A percentile compares a stretch with the other conserved stretches of the same genome.
phyloP scores from a whole-genome alignment of 2,113 vertebrate genomes.

The Chascanopsetta lugubris region DNA sequence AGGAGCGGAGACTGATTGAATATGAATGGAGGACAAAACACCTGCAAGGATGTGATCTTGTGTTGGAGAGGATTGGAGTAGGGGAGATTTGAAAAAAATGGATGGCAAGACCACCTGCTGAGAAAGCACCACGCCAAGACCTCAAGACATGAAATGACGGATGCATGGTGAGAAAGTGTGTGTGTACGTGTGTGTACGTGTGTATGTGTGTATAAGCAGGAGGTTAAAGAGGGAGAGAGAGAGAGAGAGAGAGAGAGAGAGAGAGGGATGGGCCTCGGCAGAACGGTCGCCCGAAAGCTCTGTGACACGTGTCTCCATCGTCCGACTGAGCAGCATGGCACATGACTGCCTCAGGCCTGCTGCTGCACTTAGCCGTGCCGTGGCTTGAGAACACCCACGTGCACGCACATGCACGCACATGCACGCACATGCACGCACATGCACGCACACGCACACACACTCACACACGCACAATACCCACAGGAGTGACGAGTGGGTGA shows the following conservation, averaged over 20 bases:
- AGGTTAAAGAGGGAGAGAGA: slow-evolving; percentile 2
- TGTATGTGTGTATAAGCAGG: slow-evolving; percentile 1
- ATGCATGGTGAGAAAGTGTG: slow-evolving; percentile 6
- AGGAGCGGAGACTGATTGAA: slow-evolving; percentile 13
- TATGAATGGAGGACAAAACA: slow-evolving; percentile 34
- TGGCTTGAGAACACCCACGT: slow-evolving; percentile 31
- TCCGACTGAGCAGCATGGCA: slow-evolving; percentile 42
- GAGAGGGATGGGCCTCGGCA: slow-evolving; percentile 9
- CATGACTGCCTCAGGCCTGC: slow-evolving; percentile 58
- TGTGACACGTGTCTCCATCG: slow-evolving; percentile 51
- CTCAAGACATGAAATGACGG: slow-evolving; percentile 19
- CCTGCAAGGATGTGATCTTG: not conserved
- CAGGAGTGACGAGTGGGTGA: slow-evolving; percentile 15
- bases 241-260: no score
- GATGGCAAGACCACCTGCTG: not conserved
- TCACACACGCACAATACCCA: slow-evolving; percentile 12
- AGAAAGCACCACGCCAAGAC: slow-evolving; percentile 19
- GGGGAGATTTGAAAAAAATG: slow-evolving; percentile 3
- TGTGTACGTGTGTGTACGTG: not conserved
- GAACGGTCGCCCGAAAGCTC: slow-evolving; percentile 43
- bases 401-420: slow-evolving; percentile 32
- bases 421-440: slow-evolving; percentile 31
- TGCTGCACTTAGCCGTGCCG: slow-evolving; percentile 52
- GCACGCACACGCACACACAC: slow-evolving; percentile 20
- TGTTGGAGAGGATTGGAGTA: not conserved